phyloP scores from a whole-genome alignment of 2,113 vertebrate species.

The Gnathonemus echidnorhynchus region DNA sequence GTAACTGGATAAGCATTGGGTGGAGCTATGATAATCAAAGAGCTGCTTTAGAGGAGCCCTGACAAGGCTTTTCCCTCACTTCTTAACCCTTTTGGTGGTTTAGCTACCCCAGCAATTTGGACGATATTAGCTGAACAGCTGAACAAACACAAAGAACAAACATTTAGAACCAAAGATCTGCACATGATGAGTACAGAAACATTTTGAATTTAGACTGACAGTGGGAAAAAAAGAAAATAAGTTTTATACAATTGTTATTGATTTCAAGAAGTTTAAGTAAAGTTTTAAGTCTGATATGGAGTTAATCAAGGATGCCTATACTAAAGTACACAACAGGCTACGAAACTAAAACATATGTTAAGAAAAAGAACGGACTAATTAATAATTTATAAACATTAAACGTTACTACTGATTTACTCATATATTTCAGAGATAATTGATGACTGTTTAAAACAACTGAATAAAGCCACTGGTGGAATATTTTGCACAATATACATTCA shows the following conservation, averaged over 20 bases:
- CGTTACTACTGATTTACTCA: not conserved
- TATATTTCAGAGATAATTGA: not conserved
- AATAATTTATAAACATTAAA: slow-evolving; percentile 5
- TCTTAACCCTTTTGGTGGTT: slow-evolving; percentile 37
- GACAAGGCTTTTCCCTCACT: slow-evolving; percentile 49
- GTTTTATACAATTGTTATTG: not conserved
- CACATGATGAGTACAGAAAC: not conserved
- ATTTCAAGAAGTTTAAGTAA: not conserved
- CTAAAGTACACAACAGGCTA: slow-evolving; percentile 14
- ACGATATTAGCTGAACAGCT: slow-evolving; percentile 21
- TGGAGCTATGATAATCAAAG: slow-evolving; percentile 71
- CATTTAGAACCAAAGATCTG: not conserved
- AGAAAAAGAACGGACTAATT: not conserved
- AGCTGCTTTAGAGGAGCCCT: slow-evolving; percentile 60
- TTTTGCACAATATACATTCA: not conserved
- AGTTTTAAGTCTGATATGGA: not conserved
- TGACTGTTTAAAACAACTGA: not conserved
- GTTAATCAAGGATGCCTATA: not conserved
- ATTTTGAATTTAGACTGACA: not conserved
- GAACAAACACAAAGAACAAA: slow-evolving; percentile 20
- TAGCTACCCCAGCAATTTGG: slow-evolving; percentile 21
- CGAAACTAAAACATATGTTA: not conserved
- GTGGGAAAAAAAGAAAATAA: not conserved
- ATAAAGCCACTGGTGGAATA: not conserved
- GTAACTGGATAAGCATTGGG: slow-evolving; percentile 68